phyloP scores from a whole-genome alignment of 2,797 vertebrate genomes.

The Anas bahamensis region DNA sequence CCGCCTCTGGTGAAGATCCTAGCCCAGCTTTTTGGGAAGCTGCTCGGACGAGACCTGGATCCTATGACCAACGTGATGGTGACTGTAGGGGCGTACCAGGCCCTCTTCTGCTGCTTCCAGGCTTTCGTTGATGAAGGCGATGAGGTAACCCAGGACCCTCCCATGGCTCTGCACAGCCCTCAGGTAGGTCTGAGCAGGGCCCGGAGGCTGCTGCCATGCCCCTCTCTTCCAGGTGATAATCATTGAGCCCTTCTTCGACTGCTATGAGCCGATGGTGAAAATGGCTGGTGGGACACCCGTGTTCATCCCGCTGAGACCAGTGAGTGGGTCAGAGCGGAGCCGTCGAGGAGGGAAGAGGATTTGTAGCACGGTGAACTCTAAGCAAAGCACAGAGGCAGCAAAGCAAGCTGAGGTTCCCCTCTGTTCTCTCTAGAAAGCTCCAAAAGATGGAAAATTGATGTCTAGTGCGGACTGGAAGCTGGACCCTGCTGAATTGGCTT shows the following conservation, averaged over 20 bases:
- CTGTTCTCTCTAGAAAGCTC: conserved; percentile 70
- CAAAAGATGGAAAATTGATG: conserved; percentile 58
- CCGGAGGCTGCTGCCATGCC: background rate
- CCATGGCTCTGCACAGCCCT: background rate
- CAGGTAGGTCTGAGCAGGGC: background rate
- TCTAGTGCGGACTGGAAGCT: conserved; percentile 90
- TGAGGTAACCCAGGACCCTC: conserved; percentile 81
- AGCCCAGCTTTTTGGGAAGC: conserved; percentile 87
- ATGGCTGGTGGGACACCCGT: conserved; percentile 90
- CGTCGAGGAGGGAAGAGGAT: background rate
- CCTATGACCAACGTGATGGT: conserved; percentile 89
- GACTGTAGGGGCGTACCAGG: conserved; percentile 92
- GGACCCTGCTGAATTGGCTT: conserved; percentile 86
- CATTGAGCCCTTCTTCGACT: conserved; percentile 95
- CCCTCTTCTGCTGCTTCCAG: conserved; percentile 92
- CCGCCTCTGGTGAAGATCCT: conserved; percentile 87
- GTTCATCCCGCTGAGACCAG: conserved; percentile 87
- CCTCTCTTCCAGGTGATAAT: conserved; percentile 88
- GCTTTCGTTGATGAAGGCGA: conserved; percentile 91
- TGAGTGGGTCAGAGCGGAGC: conserved; percentile 66
- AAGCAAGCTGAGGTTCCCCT: background rate
- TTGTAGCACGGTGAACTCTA: background rate
- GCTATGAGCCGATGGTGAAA: conserved; percentile 92
- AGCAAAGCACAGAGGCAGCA: background rate
- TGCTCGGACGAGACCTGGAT: conserved; percentile 86